Evolutionary conservation across 2,113 vertebrate genomes (phyloP).

Genomic region (Heloderma charlesbogerti): DNA sequence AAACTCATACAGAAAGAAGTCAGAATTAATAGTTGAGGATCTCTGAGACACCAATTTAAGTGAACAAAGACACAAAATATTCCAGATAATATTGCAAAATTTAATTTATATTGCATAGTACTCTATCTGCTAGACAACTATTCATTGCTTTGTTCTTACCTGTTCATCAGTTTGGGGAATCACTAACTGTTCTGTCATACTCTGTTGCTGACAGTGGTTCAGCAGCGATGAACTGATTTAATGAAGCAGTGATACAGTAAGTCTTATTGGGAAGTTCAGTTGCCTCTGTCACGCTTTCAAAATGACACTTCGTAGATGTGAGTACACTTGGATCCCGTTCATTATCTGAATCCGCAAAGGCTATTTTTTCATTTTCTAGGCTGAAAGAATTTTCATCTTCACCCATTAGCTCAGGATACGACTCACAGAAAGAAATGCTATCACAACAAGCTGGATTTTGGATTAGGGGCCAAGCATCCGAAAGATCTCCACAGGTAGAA

Average conservation of each 20-base stretch:
- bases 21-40: neutral
- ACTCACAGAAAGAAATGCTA: slow-evolving; percentile 72
- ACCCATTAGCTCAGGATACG: slow-evolving; percentile 69
- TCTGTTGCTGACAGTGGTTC: slow-evolving; percentile 45
- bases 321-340: slow-evolving; percentile 57
- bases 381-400: slow-evolving; percentile 64
- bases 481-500: slow-evolving; percentile 73
- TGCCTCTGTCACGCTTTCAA: slow-evolving; percentile 54
- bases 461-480: slow-evolving; percentile 83
- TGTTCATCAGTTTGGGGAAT: slow-evolving; percentile 57
- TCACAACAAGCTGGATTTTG: slow-evolving; percentile 70
- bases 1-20: neutral
- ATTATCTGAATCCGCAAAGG: slow-evolving; percentile 48
- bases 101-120: neutral
- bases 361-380: slow-evolving; percentile 61
- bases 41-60: neutral
- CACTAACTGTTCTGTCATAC: slow-evolving; percentile 20
- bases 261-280: slow-evolving; percentile 32
- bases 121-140: neutral
- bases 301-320: slow-evolving; percentile 38
- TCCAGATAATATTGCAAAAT: neutral
- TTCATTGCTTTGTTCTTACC: slow-evolving; percentile 65
- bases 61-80: neutral
- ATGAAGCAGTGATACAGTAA: slow-evolving; percentile 33
- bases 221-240: slow-evolving; percentile 9